A percentile compares a stretch with the other conserved stretches of the same genome.
These are phyloP conservation scores for Andrena cerasifolii DNA, from an alignment of 1,140 invertebrate genomes.

Conservation along the genomic window DNA sequence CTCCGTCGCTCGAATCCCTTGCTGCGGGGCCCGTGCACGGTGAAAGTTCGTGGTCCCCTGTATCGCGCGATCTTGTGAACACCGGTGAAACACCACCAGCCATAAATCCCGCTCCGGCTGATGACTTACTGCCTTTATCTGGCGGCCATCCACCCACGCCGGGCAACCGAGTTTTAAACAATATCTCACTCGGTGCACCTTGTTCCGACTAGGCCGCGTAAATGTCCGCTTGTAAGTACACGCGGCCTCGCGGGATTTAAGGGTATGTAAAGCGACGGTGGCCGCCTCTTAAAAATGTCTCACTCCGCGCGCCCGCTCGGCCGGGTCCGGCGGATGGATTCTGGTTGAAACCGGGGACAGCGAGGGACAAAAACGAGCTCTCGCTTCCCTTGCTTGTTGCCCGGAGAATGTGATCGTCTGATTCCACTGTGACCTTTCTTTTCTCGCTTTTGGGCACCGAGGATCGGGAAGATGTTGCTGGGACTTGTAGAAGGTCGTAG, in stretches of 20 bases:
- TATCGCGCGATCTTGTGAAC: constrained; percentile 30
- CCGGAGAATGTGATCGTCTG: no score
- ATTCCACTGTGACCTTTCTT: no score
- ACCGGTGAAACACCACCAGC: constrained; percentile 18
- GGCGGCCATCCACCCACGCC: constrained; percentile 31
- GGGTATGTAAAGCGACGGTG: constrained; percentile 4
- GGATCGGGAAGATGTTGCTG: no score
- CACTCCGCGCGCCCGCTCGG: not conserved
- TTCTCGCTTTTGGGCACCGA: no score
- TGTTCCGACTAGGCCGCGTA: constrained; percentile 13
- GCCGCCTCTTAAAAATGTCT: constrained; percentile 32
- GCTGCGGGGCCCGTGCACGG: not conserved
- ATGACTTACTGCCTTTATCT: constrained; percentile 48
- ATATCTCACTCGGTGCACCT: constrained; percentile 48
- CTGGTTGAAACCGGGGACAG: no score
- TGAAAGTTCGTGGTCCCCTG: constrained; percentile 44
- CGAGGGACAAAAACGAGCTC: no score
- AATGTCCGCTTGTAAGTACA: constrained; percentile 42
- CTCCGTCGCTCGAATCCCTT: not conserved
- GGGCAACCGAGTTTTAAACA: constrained; percentile 31
- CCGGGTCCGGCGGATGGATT: not conserved
- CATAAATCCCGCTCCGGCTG: constrained; percentile 33
- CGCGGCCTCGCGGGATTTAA: constrained; percentile 3
- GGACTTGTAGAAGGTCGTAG: no score
- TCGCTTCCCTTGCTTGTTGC: no score